phyloP scores from a whole-genome alignment of 53 echinoderm and acorn worm species.

The Hippasteria phrygiana region DNA sequence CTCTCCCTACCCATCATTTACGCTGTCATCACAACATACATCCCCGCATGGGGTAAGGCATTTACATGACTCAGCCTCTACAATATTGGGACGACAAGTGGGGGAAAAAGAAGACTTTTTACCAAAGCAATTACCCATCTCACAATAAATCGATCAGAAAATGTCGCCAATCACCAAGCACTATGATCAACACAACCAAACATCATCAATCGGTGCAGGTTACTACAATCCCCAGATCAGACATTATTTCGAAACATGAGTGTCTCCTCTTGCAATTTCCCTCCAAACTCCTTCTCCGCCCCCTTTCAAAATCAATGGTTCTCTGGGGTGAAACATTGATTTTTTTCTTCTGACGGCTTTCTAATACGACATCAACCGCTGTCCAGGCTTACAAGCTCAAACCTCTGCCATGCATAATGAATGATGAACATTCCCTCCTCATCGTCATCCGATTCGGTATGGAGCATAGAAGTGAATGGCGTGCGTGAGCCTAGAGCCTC shows the following conservation, averaged over 20 bases:
- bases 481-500: too few species aligned
- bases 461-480: background rate
- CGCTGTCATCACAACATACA: too few species aligned
- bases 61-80: too few species aligned
- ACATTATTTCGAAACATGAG: background rate
- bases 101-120: too few species aligned
- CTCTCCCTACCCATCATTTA: too few species aligned
- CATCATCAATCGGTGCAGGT: too few species aligned
- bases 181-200: too few species aligned
- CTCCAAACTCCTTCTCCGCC: background rate
- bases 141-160: too few species aligned
- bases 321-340: constrained; percentile 41
- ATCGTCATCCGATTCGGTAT: background rate
- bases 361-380: background rate
- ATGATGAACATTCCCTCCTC: background rate
- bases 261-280: background rate
- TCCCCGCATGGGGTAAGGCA: too few species aligned
- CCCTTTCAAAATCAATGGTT: constrained; percentile 18
- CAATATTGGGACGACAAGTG: too few species aligned
- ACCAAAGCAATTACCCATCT: too few species aligned
- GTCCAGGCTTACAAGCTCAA: background rate
- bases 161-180: too few species aligned
- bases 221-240: background rate
- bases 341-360: background rate
- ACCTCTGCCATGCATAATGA: background rate